These are phyloP conservation scores for Macropis europaea DNA, from an alignment of 2,888 invertebrate genomes.

Conservation along the genomic window DNA sequence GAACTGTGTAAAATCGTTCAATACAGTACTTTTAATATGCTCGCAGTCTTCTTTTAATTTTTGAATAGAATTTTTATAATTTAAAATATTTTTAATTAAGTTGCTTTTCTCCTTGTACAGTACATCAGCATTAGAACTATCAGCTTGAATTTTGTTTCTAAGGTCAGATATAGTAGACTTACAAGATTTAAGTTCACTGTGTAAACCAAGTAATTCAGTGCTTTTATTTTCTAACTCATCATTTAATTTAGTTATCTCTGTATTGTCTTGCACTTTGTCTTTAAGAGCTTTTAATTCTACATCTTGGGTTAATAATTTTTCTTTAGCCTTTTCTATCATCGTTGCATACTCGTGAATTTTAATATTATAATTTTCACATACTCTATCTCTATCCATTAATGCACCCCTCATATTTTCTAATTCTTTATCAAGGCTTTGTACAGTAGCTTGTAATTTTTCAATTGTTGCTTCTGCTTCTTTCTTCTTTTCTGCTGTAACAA, in stretches of 20 bases:
- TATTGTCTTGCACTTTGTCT: conserved; percentile 45
- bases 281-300: conserved; percentile 61
- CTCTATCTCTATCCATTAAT: conserved; percentile 60
- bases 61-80: conserved; percentile 55
- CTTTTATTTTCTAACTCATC: conserved; percentile 66
- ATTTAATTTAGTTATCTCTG: conserved; percentile 41
- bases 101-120: conserved; percentile 59
- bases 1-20: conserved; percentile 39
- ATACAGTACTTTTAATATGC: conserved; percentile 53
- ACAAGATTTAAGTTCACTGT: conserved; percentile 62
- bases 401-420: conserved; percentile 59
- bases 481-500: conserved; percentile 41
- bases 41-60: conserved; percentile 61
- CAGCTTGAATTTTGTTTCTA: conserved; percentile 44
- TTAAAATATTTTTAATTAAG: conserved; percentile 60
- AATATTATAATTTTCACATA: conserved; percentile 57
- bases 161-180: conserved; percentile 59
- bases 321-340: conserved; percentile 59
- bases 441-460: conserved; percentile 55
- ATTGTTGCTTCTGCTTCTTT: conserved; percentile 47
- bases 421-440: conserved; percentile 60
- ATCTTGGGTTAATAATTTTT: conserved; percentile 58
- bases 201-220: conserved; percentile 58
- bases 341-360: conserved; percentile 62
- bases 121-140: conserved; percentile 52